A percentile compares a stretch with the other conserved stretches of the same genome.
phyloP scores from a whole-genome alignment of 2,113 vertebrate species.

The Parus major region DNA sequence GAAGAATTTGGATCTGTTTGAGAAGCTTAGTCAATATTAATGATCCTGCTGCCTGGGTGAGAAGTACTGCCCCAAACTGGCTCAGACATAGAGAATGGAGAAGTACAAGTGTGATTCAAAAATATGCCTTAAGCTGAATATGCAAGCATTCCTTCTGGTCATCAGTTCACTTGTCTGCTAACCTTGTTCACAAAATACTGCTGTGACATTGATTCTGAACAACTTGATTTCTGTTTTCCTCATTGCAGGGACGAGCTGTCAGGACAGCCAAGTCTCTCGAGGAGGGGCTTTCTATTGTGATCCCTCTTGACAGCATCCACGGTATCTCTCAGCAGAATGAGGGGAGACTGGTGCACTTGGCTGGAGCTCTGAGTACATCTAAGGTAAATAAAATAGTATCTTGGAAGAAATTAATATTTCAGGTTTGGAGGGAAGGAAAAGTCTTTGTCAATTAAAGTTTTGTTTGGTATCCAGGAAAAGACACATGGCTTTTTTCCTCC shows the following conservation, averaged over 20 bases:
- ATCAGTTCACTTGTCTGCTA: neutral
- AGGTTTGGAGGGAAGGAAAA: neutral
- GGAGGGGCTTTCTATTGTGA: slow-evolving; percentile 88
- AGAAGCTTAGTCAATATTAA: neutral
- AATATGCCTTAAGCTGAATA: neutral
- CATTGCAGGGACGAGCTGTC: slow-evolving; percentile 84
- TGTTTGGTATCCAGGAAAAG: neutral
- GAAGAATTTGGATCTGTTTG: neutral
- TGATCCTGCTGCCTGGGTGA: neutral
- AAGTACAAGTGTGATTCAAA: neutral
- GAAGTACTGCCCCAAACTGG: neutral
- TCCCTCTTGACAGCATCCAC: slow-evolving; percentile 75
- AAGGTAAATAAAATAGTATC: slow-evolving; percentile 75
- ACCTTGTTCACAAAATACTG: neutral
- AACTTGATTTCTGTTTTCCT: neutral
- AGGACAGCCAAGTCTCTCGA: slow-evolving; percentile 82
- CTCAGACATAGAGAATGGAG: neutral
- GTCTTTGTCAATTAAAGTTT: neutral
- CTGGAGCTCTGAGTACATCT: slow-evolving; percentile 80
- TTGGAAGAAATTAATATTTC: neutral
- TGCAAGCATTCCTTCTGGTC: neutral
- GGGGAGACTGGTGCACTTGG: slow-evolving; percentile 84
- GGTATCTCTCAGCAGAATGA: slow-evolving; percentile 81
- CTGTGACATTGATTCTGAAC: neutral
- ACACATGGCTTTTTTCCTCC: neutral